A percentile compares a stretch with the other conserved stretches of the same genome.
phyloP scores from a whole-genome alignment of 2,797 vertebrate species.

The Sebastes minor region DNA sequence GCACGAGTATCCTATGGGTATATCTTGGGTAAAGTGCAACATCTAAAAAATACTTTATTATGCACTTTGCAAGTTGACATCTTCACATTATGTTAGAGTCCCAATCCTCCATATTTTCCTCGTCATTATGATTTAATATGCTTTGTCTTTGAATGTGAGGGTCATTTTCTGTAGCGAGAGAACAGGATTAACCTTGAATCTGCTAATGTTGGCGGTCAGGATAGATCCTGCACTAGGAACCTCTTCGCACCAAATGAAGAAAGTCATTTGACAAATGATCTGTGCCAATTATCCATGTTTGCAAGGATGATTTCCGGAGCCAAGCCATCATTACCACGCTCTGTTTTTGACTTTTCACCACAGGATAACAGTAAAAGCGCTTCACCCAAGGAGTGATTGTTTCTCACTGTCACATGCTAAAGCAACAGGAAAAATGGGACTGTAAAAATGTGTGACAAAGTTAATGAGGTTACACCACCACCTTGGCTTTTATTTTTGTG shows the following conservation, averaged over 20 bases:
- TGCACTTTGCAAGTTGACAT: not conserved
- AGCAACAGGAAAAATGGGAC: slow-evolving; percentile 37
- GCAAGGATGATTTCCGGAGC: slow-evolving; percentile 2
- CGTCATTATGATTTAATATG: not conserved
- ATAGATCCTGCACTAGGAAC: not conserved
- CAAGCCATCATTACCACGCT: not conserved
- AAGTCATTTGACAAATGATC: slow-evolving; percentile 32
- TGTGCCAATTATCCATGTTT: slow-evolving; percentile 29
- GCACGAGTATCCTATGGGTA: not conserved
- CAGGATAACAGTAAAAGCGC: not conserved
- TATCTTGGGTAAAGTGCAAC: not conserved
- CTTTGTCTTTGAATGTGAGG: slow-evolving; percentile 14
- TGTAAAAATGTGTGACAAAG: slow-evolving; percentile 63
- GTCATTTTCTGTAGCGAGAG: not conserved
- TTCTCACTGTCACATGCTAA: slow-evolving; percentile 46
- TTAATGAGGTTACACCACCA: slow-evolving; percentile 75
- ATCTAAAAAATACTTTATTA: not conserved
- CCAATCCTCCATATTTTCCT: not conserved
- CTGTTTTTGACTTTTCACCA: slow-evolving; percentile 27
- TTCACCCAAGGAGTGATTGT: slow-evolving; percentile 1
- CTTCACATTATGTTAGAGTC: not conserved
- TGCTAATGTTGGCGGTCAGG: slow-evolving; percentile 13
- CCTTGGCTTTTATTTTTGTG: slow-evolving; percentile 70
- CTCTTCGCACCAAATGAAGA: not conserved
- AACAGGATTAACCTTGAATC: slow-evolving; percentile 25